These are phyloP conservation scores for Hyperoplus lanceolatus DNA, from an alignment of 2,797 vertebrate genomes.

Conservation along the genomic window DNA sequence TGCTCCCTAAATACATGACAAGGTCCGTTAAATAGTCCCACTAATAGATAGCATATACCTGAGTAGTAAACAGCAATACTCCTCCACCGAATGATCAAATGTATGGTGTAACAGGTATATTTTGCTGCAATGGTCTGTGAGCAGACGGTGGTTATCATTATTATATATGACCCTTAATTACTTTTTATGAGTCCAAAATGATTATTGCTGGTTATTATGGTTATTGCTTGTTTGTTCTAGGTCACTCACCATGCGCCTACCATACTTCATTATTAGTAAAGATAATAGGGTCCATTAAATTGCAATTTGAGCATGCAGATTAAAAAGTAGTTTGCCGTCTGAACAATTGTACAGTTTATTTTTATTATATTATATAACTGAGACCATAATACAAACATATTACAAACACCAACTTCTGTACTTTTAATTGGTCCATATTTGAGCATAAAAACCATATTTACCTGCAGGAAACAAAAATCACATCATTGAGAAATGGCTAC, in stretches of 20 bases:
- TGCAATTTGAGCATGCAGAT: slow-evolving; percentile 39
- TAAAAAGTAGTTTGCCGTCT: slow-evolving; percentile 36
- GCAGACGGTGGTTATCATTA: slow-evolving; percentile 32
- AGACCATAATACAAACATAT: background rate
- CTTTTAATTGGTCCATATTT: background rate
- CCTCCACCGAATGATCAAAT: slow-evolving; percentile 16
- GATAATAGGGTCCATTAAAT: slow-evolving; percentile 49
- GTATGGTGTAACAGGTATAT: slow-evolving; percentile 17
- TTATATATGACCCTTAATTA: slow-evolving; percentile 47
- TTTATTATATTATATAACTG: too few species aligned
- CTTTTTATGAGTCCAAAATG: slow-evolving; percentile 52
- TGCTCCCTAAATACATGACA: slow-evolving; percentile 38
- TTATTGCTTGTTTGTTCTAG: slow-evolving; percentile 51
- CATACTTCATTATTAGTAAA: slow-evolving; percentile 41
- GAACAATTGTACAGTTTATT: too few species aligned
- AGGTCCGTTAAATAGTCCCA: slow-evolving; percentile 40
- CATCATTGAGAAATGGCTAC: background rate
- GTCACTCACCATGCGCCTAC: slow-evolving; percentile 43
- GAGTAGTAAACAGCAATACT: slow-evolving; percentile 41
- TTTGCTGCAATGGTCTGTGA: slow-evolving; percentile 8
- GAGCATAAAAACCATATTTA: background rate
- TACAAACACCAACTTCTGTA: background rate
- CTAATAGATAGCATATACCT: slow-evolving; percentile 21
- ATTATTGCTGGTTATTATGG: too few species aligned
- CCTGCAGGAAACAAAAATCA: background rate